These are phyloP conservation scores for Typhlichthys eigenmanni DNA, from an alignment of 2,797 vertebrate species.

Conservation along the genomic window DNA sequence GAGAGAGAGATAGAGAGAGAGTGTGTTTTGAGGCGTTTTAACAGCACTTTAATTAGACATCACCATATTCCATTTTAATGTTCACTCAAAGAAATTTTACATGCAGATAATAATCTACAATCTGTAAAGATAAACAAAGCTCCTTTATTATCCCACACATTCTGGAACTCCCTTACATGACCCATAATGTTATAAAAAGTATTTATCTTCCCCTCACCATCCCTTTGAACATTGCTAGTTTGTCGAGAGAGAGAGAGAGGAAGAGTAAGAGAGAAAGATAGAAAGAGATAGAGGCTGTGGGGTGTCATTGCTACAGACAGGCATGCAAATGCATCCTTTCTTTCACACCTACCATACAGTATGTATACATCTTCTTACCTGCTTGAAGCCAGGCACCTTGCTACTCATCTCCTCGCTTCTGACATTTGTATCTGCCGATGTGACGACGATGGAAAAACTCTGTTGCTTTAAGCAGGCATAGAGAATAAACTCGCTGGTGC, in stretches of 20 bases:
- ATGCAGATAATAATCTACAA: too few relatives aligned
- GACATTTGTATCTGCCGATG: constrained; percentile 5
- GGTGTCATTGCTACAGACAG: constrained; percentile 58
- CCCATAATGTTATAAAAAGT: too few relatives aligned
- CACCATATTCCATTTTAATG: too few relatives aligned
- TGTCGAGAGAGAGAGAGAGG: constrained; percentile 20
- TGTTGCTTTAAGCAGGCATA: background rate
- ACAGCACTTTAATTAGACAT: too few relatives aligned
- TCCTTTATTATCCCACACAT: too few relatives aligned
- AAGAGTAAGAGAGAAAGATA: background rate
- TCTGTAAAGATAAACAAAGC: too few relatives aligned
- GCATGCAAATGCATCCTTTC: constrained; percentile 48
- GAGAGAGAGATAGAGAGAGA: constrained; percentile 27
- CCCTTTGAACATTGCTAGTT: too few relatives aligned
- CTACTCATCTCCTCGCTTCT: background rate
- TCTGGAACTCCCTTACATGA: too few relatives aligned
- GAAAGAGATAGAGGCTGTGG: constrained; percentile 21
- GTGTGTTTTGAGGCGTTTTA: too few relatives aligned
- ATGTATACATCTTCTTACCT: constrained; percentile 29
- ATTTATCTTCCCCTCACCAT: too few relatives aligned
- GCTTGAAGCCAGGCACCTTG: background rate
- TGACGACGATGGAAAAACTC: constrained; percentile 12
- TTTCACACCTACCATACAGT: constrained; percentile 24
- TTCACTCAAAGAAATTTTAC: too few relatives aligned
- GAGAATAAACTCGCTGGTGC: constrained; percentile 27